Evolutionary conservation across 2,797 vertebrate species (phyloP).

Genomic region (Astyanax mexicanus): DNA sequence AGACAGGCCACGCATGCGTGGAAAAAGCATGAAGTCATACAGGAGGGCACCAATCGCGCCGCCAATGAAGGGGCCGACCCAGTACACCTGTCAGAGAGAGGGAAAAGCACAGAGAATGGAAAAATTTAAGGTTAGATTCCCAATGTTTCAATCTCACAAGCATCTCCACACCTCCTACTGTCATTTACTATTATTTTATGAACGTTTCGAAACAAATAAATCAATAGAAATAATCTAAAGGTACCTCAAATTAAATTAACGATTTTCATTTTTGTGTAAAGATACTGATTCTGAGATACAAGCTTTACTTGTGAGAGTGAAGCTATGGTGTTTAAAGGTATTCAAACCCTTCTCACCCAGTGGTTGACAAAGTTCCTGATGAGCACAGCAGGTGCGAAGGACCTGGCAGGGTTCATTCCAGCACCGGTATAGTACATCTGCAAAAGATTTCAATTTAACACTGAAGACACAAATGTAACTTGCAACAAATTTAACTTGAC

Average conservation of each 20-base stretch:
- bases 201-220: neutral
- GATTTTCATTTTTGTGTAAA: no score
- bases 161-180: no score
- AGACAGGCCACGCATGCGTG: constrained; percentile 86
- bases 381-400: constrained; percentile 93
- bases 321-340: neutral
- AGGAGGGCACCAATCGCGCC: constrained; percentile 87
- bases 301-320: no score
- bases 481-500: no score
- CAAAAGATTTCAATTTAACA: constrained; percentile 22
- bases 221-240: neutral
- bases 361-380: constrained; percentile 93
- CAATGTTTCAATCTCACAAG: neutral
- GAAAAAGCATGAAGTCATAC: constrained; percentile 93
- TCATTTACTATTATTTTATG: neutral
- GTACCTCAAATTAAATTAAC: no score
- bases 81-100: constrained; percentile 82
- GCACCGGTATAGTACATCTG: constrained; percentile 95
- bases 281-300: no score
- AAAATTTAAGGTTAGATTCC: neutral
- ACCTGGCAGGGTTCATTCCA: constrained; percentile 95
- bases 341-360: constrained; percentile 84
- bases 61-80: constrained; percentile 94
- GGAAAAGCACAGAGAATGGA: constrained; percentile 22
- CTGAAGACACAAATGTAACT: no score